Base-by-base conservation (phyloP, 2,797 vertebrate species). In the Leontocebus nigricollis region DNA sequence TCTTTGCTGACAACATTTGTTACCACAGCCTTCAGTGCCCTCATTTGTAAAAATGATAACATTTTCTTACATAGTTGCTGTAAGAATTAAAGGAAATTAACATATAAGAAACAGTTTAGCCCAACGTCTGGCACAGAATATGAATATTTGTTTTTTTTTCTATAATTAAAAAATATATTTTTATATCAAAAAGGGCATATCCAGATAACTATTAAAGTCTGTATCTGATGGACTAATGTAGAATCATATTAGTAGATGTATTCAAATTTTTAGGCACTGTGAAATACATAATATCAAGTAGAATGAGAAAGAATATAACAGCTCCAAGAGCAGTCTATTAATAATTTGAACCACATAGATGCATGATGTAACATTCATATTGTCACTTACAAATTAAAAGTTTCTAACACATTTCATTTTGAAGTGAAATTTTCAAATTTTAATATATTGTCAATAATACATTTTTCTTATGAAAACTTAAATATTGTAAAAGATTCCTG, bases 51-150 rank as follows among this genome's bases (percentile, higher is more conserved):
- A 88, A 91, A 36, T 64, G n/a, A 41, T 76, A 73, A 30, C 11
- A 48, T 70, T 94, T 92, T 86, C 50, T 90, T 89, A 20, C 1
- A 70, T 14, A 6, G 6, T 52, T 26, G 4, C 27, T 61, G 9
- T 94, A 80, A 88, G 30, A 50, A 82, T 85, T 88, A 77, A 89
- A 64, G 76, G 4, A 93, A 83, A 79, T 81, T 48, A 93, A 44
- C 3, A 20, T 79, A 30, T 33, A 88, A 48, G 44, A 82, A 61
- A 55, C 12, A n/a, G 7, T 46, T 80, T 76, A 83, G 52, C 27
- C 48, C 1, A 72, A n/a, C 50, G 50, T 6, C 64, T 91, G 55
- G 5, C 33, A 57, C 20, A 94, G 2, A 64, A 7, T 19, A 46
- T 87, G 36, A 72, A 44, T 80, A 80, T 33, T 57, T 17, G 24